These are phyloP conservation scores for Xiphophorus birchmanni DNA, from an alignment of 2,797 vertebrate species.

Conservation along the genomic window DNA sequence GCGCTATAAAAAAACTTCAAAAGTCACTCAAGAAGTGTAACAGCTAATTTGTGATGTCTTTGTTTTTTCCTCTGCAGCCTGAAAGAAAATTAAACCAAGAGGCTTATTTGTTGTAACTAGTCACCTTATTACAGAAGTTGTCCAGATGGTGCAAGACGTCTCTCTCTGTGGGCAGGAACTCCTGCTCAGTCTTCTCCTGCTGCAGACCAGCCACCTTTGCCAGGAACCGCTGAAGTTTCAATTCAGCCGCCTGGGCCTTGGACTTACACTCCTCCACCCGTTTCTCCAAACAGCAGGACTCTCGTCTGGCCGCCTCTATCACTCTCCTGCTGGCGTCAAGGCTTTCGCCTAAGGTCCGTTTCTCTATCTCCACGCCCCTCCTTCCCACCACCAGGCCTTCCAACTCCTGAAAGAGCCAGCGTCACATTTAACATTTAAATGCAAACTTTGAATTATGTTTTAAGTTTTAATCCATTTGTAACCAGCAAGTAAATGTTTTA, in stretches of 20 bases:
- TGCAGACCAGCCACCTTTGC: constrained; percentile 78
- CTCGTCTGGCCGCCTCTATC: constrained; percentile 76
- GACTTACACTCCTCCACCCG: constrained; percentile 78
- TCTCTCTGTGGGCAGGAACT: constrained; percentile 69
- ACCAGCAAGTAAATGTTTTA: background rate
- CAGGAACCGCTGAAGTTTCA: constrained; percentile 74
- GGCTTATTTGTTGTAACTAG: constrained; percentile 26
- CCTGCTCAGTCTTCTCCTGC: constrained; percentile 18
- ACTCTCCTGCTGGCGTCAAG: constrained; percentile 80
- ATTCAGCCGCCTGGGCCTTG: constrained; percentile 63
- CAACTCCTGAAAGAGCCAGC: constrained; percentile 79
- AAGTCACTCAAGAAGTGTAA: background rate
- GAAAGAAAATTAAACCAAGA: background rate
- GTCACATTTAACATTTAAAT: background rate
- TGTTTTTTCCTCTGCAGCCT: too few species aligned
- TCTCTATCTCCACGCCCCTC: constrained; percentile 81
- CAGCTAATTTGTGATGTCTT: background rate
- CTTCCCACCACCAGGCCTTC: constrained; percentile 71
- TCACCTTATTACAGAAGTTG: constrained; percentile 74
- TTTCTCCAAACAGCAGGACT: constrained; percentile 80
- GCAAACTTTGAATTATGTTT: background rate
- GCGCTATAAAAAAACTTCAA: background rate
- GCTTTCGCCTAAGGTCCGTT: constrained; percentile 76
- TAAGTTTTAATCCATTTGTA: background rate
- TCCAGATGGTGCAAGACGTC: constrained; percentile 78